Base-by-base conservation (phyloP, 64 coral and sea anemone genomes). In the Actinia tenebrosa region DNA sequence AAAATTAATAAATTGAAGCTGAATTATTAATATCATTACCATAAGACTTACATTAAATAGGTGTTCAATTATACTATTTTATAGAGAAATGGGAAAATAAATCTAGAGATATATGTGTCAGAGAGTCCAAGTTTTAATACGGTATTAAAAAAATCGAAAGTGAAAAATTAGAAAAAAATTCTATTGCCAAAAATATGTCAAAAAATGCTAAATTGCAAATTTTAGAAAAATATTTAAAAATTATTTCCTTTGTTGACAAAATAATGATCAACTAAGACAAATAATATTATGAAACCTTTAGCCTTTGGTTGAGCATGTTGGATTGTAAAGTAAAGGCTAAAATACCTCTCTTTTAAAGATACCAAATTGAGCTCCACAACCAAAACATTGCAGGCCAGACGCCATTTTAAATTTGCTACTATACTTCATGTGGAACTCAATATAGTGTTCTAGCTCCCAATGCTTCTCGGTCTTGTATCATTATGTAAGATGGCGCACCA, bases 311-410 rank as follows among this genome's bases (percentile, higher is more conserved):
- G 15, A 42, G n/a, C 25, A 75, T n/a, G 10, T 15, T 14, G 10
- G 25, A 42, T 42, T 25, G 15, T 42, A 27, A 26, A 75, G 15
- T 42, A 14, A 75, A 42, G 26, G n/a, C 11, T 30, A 75, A 75
- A 26, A 10, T 50, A 98, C 96, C 93, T 95, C 96, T 30, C 96
- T 87, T 86, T 83, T 95, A 45, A 98, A 98, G 82, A 98, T 90
- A 68, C 93, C 91, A 89, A 98, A 98, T 71, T 93, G 89, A n/a
- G 80, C 88, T 69, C 93, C 96, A 84, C 96, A 98, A 84, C 86
- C 93, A 92, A 98, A 98, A 90, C 96, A 96, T 17, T 90, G 94
- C 69, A 96, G 37, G 53, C 88, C 84, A 17, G 83, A 85, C 91
- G 94, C 94, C 94, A 96, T 96, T 10, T 90, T 93, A 53, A 22